A percentile compares a stretch with the other conserved stretches of the same genome.
phyloP scores from a whole-genome alignment of 2,797 vertebrate genomes.

The Tragelaphus eurycerus region DNA sequence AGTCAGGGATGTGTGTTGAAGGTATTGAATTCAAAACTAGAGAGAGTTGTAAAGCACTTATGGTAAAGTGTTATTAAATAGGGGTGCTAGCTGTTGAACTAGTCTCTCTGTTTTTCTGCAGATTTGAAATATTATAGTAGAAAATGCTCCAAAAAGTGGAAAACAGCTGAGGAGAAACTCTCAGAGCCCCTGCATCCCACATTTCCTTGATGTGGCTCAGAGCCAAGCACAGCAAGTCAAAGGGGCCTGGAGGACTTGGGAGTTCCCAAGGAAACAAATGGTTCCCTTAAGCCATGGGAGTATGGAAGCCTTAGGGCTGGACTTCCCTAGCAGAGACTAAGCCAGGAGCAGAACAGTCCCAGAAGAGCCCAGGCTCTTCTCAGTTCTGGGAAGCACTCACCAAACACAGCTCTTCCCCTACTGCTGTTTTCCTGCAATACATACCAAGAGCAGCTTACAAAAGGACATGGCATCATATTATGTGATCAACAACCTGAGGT shows the following conservation, averaged over 20 bases:
- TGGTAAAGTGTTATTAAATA: not conserved
- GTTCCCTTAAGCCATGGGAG: not conserved
- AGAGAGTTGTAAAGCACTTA: not conserved
- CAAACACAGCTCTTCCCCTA: not conserved
- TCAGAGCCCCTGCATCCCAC: not conserved
- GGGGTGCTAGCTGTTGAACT: not conserved
- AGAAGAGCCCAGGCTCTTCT: not conserved
- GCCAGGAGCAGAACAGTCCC: not conserved
- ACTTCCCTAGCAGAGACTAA: not conserved
- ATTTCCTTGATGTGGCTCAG: not conserved
- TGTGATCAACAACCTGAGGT: not conserved
- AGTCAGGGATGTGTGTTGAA: not conserved
- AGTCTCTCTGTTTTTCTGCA: not conserved
- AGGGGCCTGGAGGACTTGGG: not conserved
- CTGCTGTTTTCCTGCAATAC: not conserved
- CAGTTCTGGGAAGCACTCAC: not conserved
- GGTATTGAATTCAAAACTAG: not conserved
- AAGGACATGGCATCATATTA: not conserved
- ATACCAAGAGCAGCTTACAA: not conserved
- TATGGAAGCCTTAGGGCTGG: not conserved
- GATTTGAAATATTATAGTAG: not conserved
- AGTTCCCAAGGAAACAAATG: not conserved
- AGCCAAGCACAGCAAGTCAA: not conserved
- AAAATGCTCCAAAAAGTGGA: not conserved
- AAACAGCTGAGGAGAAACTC: not conserved